phyloP scores from a whole-genome alignment of 2,797 vertebrate genomes.

The Pseudocheirus occidentalis region DNA sequence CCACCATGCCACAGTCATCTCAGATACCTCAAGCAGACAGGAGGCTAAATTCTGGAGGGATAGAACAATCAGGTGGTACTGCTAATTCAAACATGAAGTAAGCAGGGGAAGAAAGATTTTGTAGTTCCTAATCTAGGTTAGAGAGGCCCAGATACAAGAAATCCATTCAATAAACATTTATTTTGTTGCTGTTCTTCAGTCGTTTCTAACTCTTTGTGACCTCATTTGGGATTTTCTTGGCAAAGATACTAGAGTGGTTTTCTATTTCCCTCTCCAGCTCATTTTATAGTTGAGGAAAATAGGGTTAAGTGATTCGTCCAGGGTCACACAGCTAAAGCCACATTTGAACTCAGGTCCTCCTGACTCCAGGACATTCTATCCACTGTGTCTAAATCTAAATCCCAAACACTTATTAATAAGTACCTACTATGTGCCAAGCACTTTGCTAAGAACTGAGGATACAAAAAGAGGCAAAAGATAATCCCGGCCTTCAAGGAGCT shows the following conservation, averaged over 20 bases:
- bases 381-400: background rate
- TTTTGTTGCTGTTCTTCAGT: background rate
- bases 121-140: too few species aligned
- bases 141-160: too few species aligned
- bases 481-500: background rate
- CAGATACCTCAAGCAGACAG: too few species aligned
- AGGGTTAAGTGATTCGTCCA: background rate
- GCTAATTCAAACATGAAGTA: too few species aligned
- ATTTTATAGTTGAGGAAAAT: background rate
- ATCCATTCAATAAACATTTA: too few species aligned
- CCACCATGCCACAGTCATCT: too few species aligned
- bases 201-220: background rate
- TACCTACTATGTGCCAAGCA: background rate
- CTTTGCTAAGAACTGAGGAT: background rate
- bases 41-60: too few species aligned
- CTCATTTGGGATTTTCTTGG: background rate
- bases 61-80: too few species aligned
- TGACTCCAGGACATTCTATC: background rate
- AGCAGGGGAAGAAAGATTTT: too few species aligned
- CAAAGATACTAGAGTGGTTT: background rate
- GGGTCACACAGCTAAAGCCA: background rate
- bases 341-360: too few species aligned
- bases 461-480: background rate
- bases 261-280: background rate
- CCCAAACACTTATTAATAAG: background rate